phyloP scores from a whole-genome alignment of 1,140 invertebrate genomes.

The Megalopta genalis region DNA sequence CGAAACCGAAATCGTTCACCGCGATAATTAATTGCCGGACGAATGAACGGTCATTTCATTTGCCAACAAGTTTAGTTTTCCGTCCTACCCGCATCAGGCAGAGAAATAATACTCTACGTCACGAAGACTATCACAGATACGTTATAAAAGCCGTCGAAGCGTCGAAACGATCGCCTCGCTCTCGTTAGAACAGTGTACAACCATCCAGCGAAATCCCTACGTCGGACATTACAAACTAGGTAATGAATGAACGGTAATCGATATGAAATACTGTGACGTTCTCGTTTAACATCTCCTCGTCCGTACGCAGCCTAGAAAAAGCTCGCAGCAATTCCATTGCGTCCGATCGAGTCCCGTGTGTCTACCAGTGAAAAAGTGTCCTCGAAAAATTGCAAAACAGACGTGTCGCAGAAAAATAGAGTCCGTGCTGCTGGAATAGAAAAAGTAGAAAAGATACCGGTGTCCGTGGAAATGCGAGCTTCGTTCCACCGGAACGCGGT shows the following conservation, averaged over 20 bases:
- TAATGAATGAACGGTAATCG: not conserved
- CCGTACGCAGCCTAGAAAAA: not conserved
- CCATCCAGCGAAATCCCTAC: not conserved
- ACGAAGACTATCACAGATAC: slow-evolving; percentile 67
- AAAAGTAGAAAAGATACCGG: not conserved
- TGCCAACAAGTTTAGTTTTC: not conserved
- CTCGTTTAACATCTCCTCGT: not conserved
- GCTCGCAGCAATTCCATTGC: not conserved
- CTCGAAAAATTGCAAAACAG: not conserved
- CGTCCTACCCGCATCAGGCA: not conserved
- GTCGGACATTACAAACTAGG: not conserved
- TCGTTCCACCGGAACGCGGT: not conserved
- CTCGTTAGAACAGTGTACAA: not conserved
- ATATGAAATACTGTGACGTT: not conserved
- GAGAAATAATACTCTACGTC: slow-evolving; percentile 49
- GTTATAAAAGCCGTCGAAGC: slow-evolving; percentile 40
- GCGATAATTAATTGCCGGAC: not conserved
- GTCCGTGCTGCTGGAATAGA: no score
- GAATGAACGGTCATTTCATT: not conserved
- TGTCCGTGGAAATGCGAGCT: not conserved
- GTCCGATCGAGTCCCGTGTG: not conserved
- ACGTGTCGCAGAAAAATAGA: not conserved
- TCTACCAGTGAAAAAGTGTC: not conserved
- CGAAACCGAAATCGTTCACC: not conserved
- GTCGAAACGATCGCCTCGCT: not conserved